Evolutionary conservation across 2,888 invertebrate genomes (phyloP).

Genomic region (Lacanobia oleracea): DNA sequence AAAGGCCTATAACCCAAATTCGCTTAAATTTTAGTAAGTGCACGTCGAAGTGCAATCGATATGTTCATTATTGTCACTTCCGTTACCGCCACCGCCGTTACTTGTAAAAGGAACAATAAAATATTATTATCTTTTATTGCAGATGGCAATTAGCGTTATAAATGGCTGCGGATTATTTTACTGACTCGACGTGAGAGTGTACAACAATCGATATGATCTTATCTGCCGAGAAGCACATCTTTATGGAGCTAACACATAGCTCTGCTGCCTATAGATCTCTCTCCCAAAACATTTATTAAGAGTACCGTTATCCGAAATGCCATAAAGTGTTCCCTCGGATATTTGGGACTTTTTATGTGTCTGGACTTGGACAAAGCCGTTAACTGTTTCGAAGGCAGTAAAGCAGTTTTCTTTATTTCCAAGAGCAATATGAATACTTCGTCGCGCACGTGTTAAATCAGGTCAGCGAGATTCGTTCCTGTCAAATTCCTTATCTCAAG

Average conservation of each 20-base stretch:
- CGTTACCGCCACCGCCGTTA: constrained; percentile 33
- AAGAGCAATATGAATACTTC: constrained; percentile 68
- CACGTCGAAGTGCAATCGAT: constrained; percentile 36
- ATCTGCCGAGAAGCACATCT: constrained; percentile 20
- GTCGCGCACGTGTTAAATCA: constrained; percentile 80
- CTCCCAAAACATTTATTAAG: constrained; percentile 66
- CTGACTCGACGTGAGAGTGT: constrained; percentile 25
- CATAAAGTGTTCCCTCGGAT: constrained; percentile 78
- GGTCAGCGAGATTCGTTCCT: constrained; percentile 72
- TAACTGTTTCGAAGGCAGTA: constrained; percentile 81
- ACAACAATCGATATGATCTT: constrained; percentile 29
- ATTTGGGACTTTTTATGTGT: constrained; percentile 85
- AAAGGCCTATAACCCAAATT: constrained; percentile 54
- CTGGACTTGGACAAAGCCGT: constrained; percentile 83
- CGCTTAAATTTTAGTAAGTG: constrained; percentile 31
- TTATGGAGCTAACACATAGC: constrained; percentile 11
- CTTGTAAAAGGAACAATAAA: constrained; percentile 41
- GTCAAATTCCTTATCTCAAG: constrained; percentile 21
- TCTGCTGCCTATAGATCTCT: constrained; percentile 26
- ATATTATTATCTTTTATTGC: constrained; percentile 53
- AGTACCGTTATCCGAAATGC: constrained; percentile 76
- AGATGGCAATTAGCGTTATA: constrained; percentile 38
- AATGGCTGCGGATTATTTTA: constrained; percentile 30
- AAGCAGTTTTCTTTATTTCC: constrained; percentile 81
- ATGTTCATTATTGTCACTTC: constrained; percentile 53